Evolutionary conservation across 1,140 invertebrate species (phyloP).

Genomic region (Sitophilus oryzae): DNA sequence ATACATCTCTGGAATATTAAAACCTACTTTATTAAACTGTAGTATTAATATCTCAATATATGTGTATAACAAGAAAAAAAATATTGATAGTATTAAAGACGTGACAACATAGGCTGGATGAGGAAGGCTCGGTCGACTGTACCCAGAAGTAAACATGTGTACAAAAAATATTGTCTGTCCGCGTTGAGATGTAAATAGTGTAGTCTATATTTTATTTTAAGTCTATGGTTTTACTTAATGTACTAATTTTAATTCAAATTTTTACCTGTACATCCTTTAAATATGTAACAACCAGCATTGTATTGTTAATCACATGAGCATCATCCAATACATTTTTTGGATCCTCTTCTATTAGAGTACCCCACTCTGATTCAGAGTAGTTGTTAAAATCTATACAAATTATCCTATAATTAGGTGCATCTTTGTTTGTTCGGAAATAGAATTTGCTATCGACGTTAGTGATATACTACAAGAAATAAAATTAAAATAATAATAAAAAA

Average conservation of each 20-base stretch:
- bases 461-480: slow-evolving; percentile 64
- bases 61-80: too few relatives aligned
- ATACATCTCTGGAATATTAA: too few relatives aligned
- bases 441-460: slow-evolving; percentile 81
- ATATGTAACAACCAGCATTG: slow-evolving; percentile 88
- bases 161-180: too few relatives aligned
- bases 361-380: slow-evolving; percentile 74
- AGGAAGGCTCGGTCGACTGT: too few relatives aligned
- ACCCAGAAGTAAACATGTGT: too few relatives aligned
- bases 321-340: slow-evolving; percentile 83
- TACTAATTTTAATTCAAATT: not conserved
- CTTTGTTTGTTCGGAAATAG: slow-evolving; percentile 89
- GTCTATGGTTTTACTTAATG: too few relatives aligned
- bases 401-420: slow-evolving; percentile 85
- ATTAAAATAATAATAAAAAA: slow-evolving; percentile 14
- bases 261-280: slow-evolving; percentile 90
- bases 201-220: not conserved
- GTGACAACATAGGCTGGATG: too few relatives aligned
- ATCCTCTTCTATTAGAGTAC: slow-evolving; percentile 78
- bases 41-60: too few relatives aligned
- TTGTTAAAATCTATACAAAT: slow-evolving; percentile 85
- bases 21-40: too few relatives aligned
- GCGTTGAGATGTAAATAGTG: not conserved
- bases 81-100: too few relatives aligned
- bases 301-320: slow-evolving; percentile 71